A percentile compares a stretch with the other conserved stretches of the same genome.
These are phyloP conservation scores for Struthio camelus DNA, from an alignment of 2,113 vertebrate genomes.

Conservation along the genomic window DNA sequence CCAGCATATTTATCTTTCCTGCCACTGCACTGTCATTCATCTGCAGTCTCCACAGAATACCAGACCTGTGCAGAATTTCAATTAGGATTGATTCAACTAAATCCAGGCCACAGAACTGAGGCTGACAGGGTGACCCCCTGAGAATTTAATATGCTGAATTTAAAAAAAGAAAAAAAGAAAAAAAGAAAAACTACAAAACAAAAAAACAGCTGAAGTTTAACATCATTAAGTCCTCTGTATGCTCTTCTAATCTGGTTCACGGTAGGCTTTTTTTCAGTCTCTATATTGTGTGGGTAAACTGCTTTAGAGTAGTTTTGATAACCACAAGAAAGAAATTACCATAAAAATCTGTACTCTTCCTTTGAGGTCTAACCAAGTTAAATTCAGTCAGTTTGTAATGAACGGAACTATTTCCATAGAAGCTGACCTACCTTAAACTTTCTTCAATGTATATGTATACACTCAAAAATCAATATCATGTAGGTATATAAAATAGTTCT, in stretches of 20 bases:
- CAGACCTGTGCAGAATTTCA: slow-evolving; percentile 83
- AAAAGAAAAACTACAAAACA: neutral
- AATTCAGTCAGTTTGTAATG: slow-evolving; percentile 52
- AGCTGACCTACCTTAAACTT: slow-evolving; percentile 29
- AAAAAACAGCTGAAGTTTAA: slow-evolving; percentile 34
- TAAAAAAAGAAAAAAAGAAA: neutral
- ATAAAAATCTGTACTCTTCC: slow-evolving; percentile 46
- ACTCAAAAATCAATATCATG: slow-evolving; percentile 25
- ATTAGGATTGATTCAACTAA: slow-evolving; percentile 87
- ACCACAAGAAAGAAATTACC: slow-evolving; percentile 41
- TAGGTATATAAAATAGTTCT: slow-evolving; percentile 22
- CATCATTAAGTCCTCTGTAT: slow-evolving; percentile 48
- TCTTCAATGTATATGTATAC: neutral
- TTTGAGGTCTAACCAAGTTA: slow-evolving; percentile 49
- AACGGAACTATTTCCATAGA: slow-evolving; percentile 51
- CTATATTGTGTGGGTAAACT: slow-evolving; percentile 47
- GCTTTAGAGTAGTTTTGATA: slow-evolving; percentile 48
- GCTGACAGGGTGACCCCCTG: slow-evolving; percentile 78
- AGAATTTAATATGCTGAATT: slow-evolving; percentile 74
- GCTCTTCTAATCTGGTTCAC: slow-evolving; percentile 45
- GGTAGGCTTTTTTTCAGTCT: neutral
- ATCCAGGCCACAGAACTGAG: slow-evolving; percentile 76
- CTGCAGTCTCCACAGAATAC: slow-evolving; percentile 80
- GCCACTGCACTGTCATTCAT: slow-evolving; percentile 84
- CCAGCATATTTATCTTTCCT: slow-evolving; percentile 85